A percentile compares a stretch with the other conserved stretches of the same genome.
These are phyloP conservation scores for Hydrozoanthus gracilis DNA, from an alignment of 92 coral and sea anemone genomes.

Conservation along the genomic window DNA sequence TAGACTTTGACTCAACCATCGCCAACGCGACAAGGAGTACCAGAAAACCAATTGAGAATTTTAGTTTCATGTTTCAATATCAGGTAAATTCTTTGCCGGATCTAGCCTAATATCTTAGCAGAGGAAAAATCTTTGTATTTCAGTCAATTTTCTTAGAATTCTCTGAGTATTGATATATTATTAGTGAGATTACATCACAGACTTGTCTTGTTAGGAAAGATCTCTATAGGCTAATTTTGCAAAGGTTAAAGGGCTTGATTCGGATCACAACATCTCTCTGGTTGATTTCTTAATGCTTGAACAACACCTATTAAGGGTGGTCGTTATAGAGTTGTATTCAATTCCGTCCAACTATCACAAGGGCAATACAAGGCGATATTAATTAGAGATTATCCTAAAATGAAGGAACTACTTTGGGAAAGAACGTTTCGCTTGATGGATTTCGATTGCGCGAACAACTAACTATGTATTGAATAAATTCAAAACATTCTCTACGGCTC, in stretches of 20 bases:
- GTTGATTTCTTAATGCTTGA: slow-evolving; percentile 37
- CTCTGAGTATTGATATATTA: slow-evolving; percentile 16
- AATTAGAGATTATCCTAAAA: slow-evolving; percentile 1
- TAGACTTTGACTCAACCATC: slow-evolving; percentile 33
- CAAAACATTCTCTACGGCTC: too few species aligned
- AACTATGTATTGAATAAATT: too few species aligned
- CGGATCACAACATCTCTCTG: slow-evolving; percentile 32
- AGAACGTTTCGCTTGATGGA: too few species aligned
- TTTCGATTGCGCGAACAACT: too few species aligned
- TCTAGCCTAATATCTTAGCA: neutral
- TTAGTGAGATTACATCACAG: slow-evolving; percentile 34
- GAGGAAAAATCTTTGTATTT: neutral
- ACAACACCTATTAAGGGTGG: slow-evolving; percentile 14
- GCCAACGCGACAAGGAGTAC: neutral
- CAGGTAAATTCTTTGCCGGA: neutral
- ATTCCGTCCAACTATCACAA: neutral
- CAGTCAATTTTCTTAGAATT: neutral
- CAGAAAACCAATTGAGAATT: neutral
- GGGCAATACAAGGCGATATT: neutral
- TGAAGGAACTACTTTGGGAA: neutral
- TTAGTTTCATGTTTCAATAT: neutral
- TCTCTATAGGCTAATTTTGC: slow-evolving; percentile 12
- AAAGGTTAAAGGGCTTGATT: slow-evolving; percentile 17
- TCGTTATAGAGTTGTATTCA: neutral
- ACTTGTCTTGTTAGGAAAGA: slow-evolving; percentile 5